A percentile compares a stretch with the other conserved stretches of the same genome.
phyloP scores from a whole-genome alignment of 1,140 invertebrate species.

The Aphidius gifuensis region DNA sequence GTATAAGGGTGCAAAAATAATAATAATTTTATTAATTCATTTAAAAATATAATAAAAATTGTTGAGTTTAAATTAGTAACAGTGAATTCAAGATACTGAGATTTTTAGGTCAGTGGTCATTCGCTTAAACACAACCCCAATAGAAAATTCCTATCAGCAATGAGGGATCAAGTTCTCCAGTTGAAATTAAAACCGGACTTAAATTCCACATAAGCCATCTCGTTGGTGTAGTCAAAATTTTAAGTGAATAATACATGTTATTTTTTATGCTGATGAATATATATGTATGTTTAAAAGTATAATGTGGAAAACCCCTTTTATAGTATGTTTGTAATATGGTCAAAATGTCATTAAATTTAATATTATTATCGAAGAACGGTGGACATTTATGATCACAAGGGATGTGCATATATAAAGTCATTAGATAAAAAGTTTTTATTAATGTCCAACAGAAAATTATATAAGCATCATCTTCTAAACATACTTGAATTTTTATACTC shows the following conservation, averaged over 20 bases:
- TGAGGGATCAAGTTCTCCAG: conserved; percentile 23
- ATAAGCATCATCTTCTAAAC: conserved; percentile 5
- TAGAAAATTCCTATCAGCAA: conserved; percentile 22
- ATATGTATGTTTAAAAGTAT: too few species aligned
- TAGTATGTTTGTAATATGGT: too few species aligned
- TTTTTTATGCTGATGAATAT: too few species aligned
- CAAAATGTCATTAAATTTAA: conserved; percentile 22
- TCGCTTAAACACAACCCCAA: conserved; percentile 12
- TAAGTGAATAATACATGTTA: too few species aligned
- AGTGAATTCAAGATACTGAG: background rate
- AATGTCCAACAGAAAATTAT: conserved; percentile 11
- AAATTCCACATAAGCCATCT: background rate
- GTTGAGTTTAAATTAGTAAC: background rate
- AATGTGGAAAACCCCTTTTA: too few species aligned
- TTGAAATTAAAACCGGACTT: conserved; percentile 29
- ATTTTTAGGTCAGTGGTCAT: conserved; percentile 23
- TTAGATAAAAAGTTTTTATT: too few species aligned
- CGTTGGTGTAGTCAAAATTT: too few species aligned
- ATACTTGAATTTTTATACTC: too few species aligned
- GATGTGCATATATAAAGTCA: conserved; percentile 21
- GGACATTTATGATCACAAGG: conserved; percentile 19
- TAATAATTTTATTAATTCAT: background rate
- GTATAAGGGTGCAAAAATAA: background rate
- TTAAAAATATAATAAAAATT: background rate
- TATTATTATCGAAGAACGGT: conserved; percentile 13